Percentiles rank a stretch among this genome's conserved stretches.
Conservation (phyloP, 53 echinoderm and acorn worm species). For the Glandiceps talaboti region DNA sequence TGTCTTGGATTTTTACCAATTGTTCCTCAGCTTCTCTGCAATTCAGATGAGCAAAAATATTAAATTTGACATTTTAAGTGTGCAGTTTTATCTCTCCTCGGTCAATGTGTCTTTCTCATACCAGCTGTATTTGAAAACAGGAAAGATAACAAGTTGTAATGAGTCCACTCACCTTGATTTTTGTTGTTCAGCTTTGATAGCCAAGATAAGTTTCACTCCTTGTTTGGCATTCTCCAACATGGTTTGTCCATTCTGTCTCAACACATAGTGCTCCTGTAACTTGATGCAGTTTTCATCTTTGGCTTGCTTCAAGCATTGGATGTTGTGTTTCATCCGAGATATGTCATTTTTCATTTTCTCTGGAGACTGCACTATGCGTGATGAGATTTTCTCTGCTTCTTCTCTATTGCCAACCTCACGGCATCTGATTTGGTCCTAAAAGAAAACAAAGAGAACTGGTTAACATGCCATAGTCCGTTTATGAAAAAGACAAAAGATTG, state of each 20-base stretch:
- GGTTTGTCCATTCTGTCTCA: slow-evolving; percentile 45
- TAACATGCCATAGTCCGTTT: not conserved
- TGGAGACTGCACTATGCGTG: slow-evolving; percentile 92
- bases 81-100: too few species aligned
- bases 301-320: slow-evolving; percentile 44
- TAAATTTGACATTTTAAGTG: too few species aligned
- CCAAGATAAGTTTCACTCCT: slow-evolving; percentile 44
- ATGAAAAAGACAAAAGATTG: not conserved
- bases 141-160: not conserved
- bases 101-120: too few species aligned
- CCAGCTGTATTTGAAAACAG: too few species aligned
- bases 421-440: slow-evolving; percentile 75
- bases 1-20: slow-evolving; percentile 51
- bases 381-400: slow-evolving; percentile 41
- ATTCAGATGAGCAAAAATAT: too few species aligned
- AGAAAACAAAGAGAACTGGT: not conserved
- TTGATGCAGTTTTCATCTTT: slow-evolving; percentile 66
- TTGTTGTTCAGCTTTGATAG: slow-evolving; percentile 47
- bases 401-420: slow-evolving; percentile 48
- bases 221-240: slow-evolving; percentile 56
- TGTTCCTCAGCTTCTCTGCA: slow-evolving; percentile 37
- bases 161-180: slow-evolving; percentile 59
- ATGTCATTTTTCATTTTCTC: slow-evolving; percentile 95
- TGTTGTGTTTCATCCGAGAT: slow-evolving; percentile 75
- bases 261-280: slow-evolving; percentile 49